Evolutionary conservation across 2,113 vertebrate species (phyloP).

Genomic region (Limnothrissa miodon): DNA sequence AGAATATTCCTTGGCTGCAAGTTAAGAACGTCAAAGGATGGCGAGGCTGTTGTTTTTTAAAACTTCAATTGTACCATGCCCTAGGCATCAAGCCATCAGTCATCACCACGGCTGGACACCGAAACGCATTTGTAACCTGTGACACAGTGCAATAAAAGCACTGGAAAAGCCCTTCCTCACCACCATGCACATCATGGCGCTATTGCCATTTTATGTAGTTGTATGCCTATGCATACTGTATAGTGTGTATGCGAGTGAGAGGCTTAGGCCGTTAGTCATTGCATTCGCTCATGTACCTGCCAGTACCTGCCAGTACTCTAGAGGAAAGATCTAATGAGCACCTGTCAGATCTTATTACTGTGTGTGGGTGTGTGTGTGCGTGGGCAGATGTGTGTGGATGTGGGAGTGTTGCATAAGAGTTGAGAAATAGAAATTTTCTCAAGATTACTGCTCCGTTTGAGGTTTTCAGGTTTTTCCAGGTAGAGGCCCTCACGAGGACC

Average conservation of each 20-base stretch:
- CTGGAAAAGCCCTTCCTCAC: no score
- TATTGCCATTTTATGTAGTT: not conserved
- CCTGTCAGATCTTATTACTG: not conserved
- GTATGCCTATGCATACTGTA: not conserved
- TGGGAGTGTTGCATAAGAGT: not conserved
- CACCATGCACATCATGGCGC: no score
- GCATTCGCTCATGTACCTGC: not conserved
- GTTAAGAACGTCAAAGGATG: no score
- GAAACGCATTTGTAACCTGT: no score
- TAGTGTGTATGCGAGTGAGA: not conserved
- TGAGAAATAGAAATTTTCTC: not conserved
- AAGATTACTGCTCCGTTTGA: not conserved
- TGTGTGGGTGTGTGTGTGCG: not conserved
- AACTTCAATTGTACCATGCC: no score
- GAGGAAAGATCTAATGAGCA: not conserved
- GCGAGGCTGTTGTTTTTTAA: no score
- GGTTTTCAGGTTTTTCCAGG: conserved; percentile 16
- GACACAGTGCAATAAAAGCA: no score
- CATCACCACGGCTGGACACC: no score
- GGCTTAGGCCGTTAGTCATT: no score
- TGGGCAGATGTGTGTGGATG: not conserved
- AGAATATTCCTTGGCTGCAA: no score
- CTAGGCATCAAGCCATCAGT: no score
- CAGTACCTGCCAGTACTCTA: not conserved
- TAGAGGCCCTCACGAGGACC: not conserved